Conservation (phyloP, 2,888 invertebrate genomes). For the Tetrapedia diversipes region DNA sequence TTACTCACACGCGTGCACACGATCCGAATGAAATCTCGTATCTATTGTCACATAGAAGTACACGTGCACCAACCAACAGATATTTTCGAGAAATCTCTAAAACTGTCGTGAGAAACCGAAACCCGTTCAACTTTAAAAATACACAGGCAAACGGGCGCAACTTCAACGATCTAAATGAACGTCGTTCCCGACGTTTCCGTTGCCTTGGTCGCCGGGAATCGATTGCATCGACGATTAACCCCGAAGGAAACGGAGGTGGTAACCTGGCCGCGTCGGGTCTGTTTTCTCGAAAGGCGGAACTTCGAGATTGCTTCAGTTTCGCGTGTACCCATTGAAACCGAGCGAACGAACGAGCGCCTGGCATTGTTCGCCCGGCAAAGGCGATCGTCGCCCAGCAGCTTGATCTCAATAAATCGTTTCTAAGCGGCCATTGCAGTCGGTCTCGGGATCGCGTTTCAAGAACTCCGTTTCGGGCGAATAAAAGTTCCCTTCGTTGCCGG, state of each 20-base stretch:
- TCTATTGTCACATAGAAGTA: too few relatives aligned
- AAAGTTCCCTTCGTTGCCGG: slow-evolving; percentile 27
- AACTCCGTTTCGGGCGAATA: slow-evolving; percentile 16
- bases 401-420: slow-evolving; percentile 39
- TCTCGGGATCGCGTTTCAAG: slow-evolving; percentile 13
- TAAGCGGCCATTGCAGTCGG: slow-evolving; percentile 26
- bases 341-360: too few relatives aligned
- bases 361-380: slow-evolving; percentile 14
- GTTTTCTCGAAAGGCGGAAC: slow-evolving; percentile 25
- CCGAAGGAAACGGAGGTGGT: slow-evolving; percentile 35
- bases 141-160: neutral
- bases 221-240: slow-evolving; percentile 58
- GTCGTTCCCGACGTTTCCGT: slow-evolving; percentile 31
- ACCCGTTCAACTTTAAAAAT: neutral
- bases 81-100: neutral
- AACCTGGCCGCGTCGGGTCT: slow-evolving; percentile 15
- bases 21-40: too few relatives aligned
- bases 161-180: slow-evolving; percentile 35
- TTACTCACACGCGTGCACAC: too few relatives aligned
- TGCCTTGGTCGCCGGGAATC: slow-evolving; percentile 35
- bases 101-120: neutral
- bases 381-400: slow-evolving; percentile 4
- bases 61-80: too few relatives aligned
- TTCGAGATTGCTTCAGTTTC: slow-evolving; percentile 37
- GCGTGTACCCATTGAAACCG: slow-evolving; percentile 31